Base-by-base conservation (phyloP, 1,140 invertebrate species). In the Gerris buenoi region DNA sequence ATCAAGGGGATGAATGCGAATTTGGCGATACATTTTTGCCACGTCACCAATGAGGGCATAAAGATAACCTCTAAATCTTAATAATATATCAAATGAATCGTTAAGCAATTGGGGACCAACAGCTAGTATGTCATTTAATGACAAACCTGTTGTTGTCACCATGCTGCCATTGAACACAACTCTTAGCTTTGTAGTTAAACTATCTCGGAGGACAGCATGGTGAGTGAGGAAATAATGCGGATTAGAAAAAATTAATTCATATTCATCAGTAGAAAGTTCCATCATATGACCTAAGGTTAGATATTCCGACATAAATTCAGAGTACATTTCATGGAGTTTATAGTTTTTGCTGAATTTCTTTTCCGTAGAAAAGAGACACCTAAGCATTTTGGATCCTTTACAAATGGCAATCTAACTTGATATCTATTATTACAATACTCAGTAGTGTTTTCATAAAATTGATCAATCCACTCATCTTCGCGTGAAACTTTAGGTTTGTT, bases 191-290 rank as follows among this genome's bases (percentile, higher is more conserved):
- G n/a, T n/a, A n/a, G n/a, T n/a, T n/a, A n/a, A n/a, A n/a, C 25
- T 33, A 1, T 26, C 29, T n/a, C 63, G 68, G 15, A 62, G n/a
- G 10, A 71, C 67, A 10, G 33, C 25, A 63, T 72, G 70, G 62
- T 72, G 71, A 0, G 69, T 64, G 0, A 72, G 14, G 25, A 62
- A 67, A 26, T 67, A 67, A 18, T 22, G 15, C 3, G 58, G 58
- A 10, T 46, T 5, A 18, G 5, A 10, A 46, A 46, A 18, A 18
- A 46, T 46, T 10, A 18, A 46, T 46, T 46, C 33, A 46, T 10
- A 18, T 18, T 46, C 33, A 10, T 18, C 33, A 46, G 33, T 10
- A 46, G 33, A 18, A 5, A 46, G 5, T 46, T 46, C 33, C 18
- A 10, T 18, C 33, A 46, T 46, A 46, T 46, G 33, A 18, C 18